Evolutionary conservation across 2,113 vertebrate species (phyloP), one percentile per base, ranked within the genome.

Genomic region (Chamaea fasciata): DNA sequence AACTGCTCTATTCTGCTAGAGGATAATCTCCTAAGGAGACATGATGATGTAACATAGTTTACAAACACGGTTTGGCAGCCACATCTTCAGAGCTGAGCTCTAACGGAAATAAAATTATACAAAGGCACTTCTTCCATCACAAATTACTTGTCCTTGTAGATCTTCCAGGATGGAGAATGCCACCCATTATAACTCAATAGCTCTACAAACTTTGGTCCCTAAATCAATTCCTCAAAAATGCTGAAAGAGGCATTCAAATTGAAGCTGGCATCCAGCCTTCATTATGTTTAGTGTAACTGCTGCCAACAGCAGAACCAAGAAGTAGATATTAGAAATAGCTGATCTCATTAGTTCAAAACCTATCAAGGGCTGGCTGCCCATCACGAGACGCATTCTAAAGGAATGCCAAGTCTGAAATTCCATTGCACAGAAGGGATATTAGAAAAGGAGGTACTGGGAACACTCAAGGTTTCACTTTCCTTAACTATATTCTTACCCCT

Each of bases 291-390:
- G 63, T 77, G 46, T 19, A 73, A 62, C 55, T 83, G 71, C 82
- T 90, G 90, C 87, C 87, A 95, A 94, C 24, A 95, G 64, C 60
- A 93, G 63, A 92, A 95, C 79, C 85, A 92, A 95, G 68, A 59
- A 92, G 46, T 9, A 93, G 88, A 80, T 95, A 94, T 44, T 77
- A 90, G 85, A 94, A 92, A 80, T 88, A 92, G 52, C 67, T 95
- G 90, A 94, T 79, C 86, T 92, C 71, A 94, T 93, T 96, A 86
- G 50, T 39, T 90, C 46, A 88, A 88, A 96, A 92, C 31, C 28
- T 84, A 92, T 31, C 44, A 79, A 95, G 62, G 89, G 84, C 94
- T 92, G 65, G 57, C 76, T 93, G 80, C 89, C 91, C 91, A 92
- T 94, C 91, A 78, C 62, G 37, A 89, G 62, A 82, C 5, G 0